Percentiles rank a stretch among this genome's conserved stretches.
These are phyloP conservation scores for Aleiodes testaceus DNA, from an alignment of 2,888 invertebrate genomes.

Conservation along the genomic window DNA sequence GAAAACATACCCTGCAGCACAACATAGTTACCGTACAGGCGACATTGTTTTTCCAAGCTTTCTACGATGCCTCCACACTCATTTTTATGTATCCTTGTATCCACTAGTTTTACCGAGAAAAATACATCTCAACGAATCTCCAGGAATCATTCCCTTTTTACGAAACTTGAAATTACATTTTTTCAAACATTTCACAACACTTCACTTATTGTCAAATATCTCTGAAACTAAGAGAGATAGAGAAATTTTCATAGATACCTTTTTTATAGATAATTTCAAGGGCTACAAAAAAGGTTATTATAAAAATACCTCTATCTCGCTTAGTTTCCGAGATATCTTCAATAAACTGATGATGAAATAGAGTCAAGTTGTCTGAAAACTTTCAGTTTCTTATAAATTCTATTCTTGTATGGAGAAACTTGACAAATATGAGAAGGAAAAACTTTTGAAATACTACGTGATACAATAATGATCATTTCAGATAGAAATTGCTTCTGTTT, in stretches of 20 bases:
- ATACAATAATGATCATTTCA: constrained; percentile 27
- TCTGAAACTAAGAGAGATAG: too few species aligned
- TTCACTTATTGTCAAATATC: not conserved
- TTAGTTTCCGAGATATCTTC: too few species aligned
- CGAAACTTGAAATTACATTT: too few species aligned
- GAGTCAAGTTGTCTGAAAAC: too few species aligned
- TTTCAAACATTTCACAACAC: not conserved
- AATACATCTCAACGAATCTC: constrained; percentile 19
- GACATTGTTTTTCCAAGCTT: constrained; percentile 43
- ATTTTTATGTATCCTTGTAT: constrained; percentile 1
- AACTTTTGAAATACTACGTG: constrained; percentile 10
- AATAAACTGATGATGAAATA: too few species aligned
- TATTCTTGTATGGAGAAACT: constrained; percentile 5
- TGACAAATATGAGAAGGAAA: constrained; percentile 12
- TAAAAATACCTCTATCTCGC: too few species aligned
- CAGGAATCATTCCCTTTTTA: not conserved
- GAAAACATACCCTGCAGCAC: constrained; percentile 18
- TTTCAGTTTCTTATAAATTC: not conserved
- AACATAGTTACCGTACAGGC: constrained; percentile 26
- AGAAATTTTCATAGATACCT: too few species aligned
- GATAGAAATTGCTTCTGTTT: constrained; percentile 12
- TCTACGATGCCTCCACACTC: constrained; percentile 18
- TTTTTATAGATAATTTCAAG: too few species aligned
- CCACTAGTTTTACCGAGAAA: constrained; percentile 17
- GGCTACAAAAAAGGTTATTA: too few species aligned